Conservation (phyloP, 2,113 vertebrate genomes). For the Pungitius pungitius region DNA sequence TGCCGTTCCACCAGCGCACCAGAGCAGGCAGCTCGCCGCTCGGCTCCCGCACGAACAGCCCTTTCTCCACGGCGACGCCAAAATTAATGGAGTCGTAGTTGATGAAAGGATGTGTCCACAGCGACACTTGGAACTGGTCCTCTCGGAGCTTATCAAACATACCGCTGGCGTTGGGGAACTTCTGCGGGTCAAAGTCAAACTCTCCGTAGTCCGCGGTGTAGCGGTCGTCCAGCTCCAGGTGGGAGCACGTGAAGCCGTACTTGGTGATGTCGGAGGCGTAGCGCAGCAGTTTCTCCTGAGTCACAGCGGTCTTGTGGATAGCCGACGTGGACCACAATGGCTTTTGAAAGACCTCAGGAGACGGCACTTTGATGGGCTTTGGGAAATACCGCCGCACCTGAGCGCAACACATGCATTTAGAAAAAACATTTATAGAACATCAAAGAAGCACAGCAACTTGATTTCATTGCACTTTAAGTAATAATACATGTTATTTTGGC, state of each 20-base stretch:
- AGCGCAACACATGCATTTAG: constrained; percentile 15
- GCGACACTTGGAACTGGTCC: constrained; percentile 83
- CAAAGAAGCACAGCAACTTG: neutral
- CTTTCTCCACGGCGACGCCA: constrained; percentile 83
- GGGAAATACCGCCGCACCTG: constrained; percentile 89
- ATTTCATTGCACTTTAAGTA: neutral
- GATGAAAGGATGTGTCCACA: constrained; percentile 91
- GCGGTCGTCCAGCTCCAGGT: constrained; percentile 89
- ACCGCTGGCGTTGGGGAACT: constrained; percentile 87
- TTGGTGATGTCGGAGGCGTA: constrained; percentile 83
- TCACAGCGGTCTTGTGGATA: constrained; percentile 81
- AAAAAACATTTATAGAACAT: neutral
- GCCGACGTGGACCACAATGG: constrained; percentile 92
- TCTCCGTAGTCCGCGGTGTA: constrained; percentile 89
- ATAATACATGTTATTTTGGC: neutral
- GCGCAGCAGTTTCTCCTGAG: constrained; percentile 85
- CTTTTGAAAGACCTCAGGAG: constrained; percentile 83
- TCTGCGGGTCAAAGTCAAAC: constrained; percentile 88
- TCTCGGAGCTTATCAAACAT: constrained; percentile 86
- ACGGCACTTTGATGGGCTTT: constrained; percentile 88
- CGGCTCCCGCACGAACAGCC: constrained; percentile 86
- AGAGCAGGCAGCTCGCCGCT: constrained; percentile 84
- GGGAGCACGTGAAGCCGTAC: constrained; percentile 87
- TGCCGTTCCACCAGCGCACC: constrained; percentile 93
- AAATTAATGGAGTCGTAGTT: constrained; percentile 89